A percentile compares a stretch with the other conserved stretches of the same genome.
Conservation (phyloP, 35 echinoderm and acorn worm species). For the Eucidaris tribuloides region DNA sequence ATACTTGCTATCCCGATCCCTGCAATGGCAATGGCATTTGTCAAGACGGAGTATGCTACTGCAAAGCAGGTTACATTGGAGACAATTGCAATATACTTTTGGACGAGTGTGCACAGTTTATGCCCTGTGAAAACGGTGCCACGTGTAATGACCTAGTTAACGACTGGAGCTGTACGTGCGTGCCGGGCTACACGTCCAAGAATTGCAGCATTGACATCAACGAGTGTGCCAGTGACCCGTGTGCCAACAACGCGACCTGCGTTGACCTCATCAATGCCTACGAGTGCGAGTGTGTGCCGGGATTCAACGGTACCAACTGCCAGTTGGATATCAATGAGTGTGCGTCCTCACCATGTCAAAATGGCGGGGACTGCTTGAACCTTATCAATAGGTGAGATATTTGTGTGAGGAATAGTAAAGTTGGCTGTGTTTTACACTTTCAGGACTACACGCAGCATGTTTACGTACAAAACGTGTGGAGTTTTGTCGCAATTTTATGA, state of each 20-base stretch:
- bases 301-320: slow-evolving; percentile 35
- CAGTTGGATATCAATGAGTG: slow-evolving; percentile 52
- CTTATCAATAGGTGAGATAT: slow-evolving; percentile 46
- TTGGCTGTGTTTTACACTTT: too few species aligned
- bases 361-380: slow-evolving; percentile 30
- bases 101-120: slow-evolving; percentile 27
- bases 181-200: slow-evolving; percentile 1
- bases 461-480: too few species aligned
- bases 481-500: too few species aligned
- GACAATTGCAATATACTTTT: slow-evolving; percentile 26
- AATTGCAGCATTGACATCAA: slow-evolving; percentile 34
- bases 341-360: slow-evolving; percentile 20
- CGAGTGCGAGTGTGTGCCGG: slow-evolving; percentile 23
- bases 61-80: slow-evolving; percentile 19
- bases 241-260: slow-evolving; percentile 58
- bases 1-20: slow-evolving; percentile 27
- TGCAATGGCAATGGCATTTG: slow-evolving; percentile 37
- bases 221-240: slow-evolving; percentile 33
- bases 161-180: slow-evolving; percentile 19
- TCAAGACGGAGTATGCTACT: slow-evolving; percentile 31
- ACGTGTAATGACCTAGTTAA: slow-evolving; percentile 11
- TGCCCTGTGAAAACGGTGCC: slow-evolving; percentile 39
- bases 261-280: slow-evolving; percentile 16
- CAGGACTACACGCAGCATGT: too few species aligned
- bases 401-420: too few species aligned